Evolutionary conservation across 2,888 invertebrate species (phyloP).

Genomic region (Galerucella nymphaeae): DNA sequence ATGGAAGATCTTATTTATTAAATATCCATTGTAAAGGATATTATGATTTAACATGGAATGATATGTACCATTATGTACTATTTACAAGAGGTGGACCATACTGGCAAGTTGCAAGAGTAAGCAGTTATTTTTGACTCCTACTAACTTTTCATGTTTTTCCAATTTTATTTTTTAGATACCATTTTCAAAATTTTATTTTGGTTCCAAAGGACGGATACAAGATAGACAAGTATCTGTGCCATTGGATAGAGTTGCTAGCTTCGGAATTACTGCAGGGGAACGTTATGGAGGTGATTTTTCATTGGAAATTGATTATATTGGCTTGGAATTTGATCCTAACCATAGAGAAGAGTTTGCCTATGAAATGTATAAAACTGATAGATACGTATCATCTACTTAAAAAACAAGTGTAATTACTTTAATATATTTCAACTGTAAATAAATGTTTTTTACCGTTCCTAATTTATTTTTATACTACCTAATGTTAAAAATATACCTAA

Average conservation of each 20-base stretch:
- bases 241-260: conserved; percentile 72
- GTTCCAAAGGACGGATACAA: conserved; percentile 86
- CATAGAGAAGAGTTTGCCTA: conserved; percentile 91
- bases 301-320: conserved; percentile 94
- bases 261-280: conserved; percentile 88
- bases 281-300: conserved; percentile 84
- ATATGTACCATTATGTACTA: conserved; percentile 85
- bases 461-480: neutral
- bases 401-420: neutral
- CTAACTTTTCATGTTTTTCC: neutral
- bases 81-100: conserved; percentile 98
- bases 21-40: conserved; percentile 81
- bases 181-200: conserved; percentile 90
- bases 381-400: conserved; percentile 74
- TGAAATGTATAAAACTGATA: conserved; percentile 85
- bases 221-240: conserved; percentile 79
- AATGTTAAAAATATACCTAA: no score
- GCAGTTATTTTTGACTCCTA: conserved; percentile 15
- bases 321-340: conserved; percentile 82
- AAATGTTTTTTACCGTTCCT: neutral
- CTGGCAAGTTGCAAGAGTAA: conserved; percentile 92
- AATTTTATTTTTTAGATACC: conserved; percentile 78
- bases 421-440: neutral
- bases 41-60: conserved; percentile 90
- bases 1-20: conserved; percentile 90